Base-by-base conservation (phyloP, 2,888 invertebrate species). In the Lapara coniferarum region DNA sequence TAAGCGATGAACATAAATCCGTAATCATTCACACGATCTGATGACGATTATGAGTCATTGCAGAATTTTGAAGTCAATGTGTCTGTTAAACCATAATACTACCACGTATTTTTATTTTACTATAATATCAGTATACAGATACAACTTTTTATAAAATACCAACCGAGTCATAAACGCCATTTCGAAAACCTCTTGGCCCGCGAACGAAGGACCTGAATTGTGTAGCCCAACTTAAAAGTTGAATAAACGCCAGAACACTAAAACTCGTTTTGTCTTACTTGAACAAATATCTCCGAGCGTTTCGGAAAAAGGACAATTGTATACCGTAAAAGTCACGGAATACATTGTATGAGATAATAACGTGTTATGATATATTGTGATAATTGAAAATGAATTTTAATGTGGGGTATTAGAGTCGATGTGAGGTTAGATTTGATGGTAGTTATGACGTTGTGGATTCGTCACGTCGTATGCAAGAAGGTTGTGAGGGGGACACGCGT, bases 251-350 rank as follows among this genome's bases (percentile, higher is more conserved):
- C 69, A 66, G 57, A 69, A 66, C 66, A 58, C 66, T 58, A 67
- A 86, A 91, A 90, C 87, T 91, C 84, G 82, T 85, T 86, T 88
- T 81, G 83, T 93, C 90, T 87, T 81, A 82, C 89, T 92, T 89
- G 82, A 83, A 84, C 89, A 81, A 89, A 89, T 85, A 89, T 89
- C 85, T 89, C 83, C 81, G 81, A 85, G 84, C 85, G 84, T 85
- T 85, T 78, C 80, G 81, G 88, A 90, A 93, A 91, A 92, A 92
- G 88, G 90, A 91, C 89, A 89, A 91, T 87, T 85, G 87, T 81
- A 83, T 75, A 76, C 82, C 80, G 83, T 87, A 85, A 88, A 90
- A 87, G 85, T 85, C 81, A 81, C 77, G 75, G 74, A 76, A 72
- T 69, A 72, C 69, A 74, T 73, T 69, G 71, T 66, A 63, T 67